Conservation (phyloP, 2,113 vertebrate species). For the Erpornis zantholeuca region DNA sequence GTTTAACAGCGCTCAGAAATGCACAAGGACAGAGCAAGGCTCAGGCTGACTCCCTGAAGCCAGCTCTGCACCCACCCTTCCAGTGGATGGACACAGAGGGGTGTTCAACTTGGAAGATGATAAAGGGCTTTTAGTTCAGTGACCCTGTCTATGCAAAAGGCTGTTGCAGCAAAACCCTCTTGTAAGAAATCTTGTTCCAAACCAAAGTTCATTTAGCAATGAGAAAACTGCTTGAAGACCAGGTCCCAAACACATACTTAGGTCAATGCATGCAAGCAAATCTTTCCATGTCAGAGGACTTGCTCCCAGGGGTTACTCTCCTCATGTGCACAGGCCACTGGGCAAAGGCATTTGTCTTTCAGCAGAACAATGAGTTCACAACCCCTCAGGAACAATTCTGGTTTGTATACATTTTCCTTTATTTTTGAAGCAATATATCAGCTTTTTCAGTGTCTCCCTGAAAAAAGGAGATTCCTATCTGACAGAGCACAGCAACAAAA, state of each 20-base stretch:
- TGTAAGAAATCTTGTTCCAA: neutral
- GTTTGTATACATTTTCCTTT: neutral
- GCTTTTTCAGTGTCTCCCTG: neutral
- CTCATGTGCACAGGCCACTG: neutral
- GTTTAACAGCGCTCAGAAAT: neutral
- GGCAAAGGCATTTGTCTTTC: neutral
- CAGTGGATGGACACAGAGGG: neutral
- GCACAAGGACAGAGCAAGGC: neutral
- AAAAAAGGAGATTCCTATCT: neutral
- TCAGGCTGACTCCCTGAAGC: neutral
- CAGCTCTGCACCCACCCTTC: neutral
- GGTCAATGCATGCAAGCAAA: neutral
- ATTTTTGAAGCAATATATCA: neutral
- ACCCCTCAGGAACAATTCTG: neutral
- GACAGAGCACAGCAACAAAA: constrained; percentile 10
- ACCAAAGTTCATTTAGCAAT: neutral
- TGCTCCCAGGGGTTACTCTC: neutral
- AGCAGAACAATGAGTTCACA: neutral
- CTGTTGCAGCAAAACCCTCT: neutral
- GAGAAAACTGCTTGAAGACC: neutral
- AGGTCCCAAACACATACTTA: neutral
- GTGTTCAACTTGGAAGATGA: rapidly evolving
- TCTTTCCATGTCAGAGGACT: neutral
- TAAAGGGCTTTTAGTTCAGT: neutral
- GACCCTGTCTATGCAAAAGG: neutral